Conservation (phyloP, 2,797 vertebrate genomes). For the Sebastes kiyomatsui region DNA sequence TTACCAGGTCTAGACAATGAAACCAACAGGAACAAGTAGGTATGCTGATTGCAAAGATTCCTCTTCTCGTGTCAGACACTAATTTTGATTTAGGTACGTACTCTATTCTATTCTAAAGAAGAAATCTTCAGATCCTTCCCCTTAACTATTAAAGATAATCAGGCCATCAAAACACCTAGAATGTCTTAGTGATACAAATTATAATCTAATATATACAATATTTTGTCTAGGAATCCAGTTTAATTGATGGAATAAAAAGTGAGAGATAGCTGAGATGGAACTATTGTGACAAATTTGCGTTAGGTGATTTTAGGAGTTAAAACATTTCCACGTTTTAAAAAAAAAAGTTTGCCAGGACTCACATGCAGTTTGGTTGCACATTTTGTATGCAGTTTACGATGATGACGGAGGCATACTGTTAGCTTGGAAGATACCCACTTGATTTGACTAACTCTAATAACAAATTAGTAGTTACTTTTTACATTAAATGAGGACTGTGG, state of each 20-base stretch:
- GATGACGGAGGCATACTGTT: neutral
- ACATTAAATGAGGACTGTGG: neutral
- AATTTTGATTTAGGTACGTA: neutral
- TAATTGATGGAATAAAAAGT: neutral
- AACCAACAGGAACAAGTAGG: slow-evolving; percentile 10
- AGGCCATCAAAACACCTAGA: neutral
- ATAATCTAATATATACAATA: neutral
- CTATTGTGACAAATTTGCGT: neutral
- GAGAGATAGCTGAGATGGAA: neutral
- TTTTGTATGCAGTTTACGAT: neutral
- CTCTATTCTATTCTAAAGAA: neutral
- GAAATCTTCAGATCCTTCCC: neutral
- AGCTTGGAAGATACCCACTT: neutral
- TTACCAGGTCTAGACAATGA: slow-evolving; percentile 55
- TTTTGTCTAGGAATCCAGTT: neutral
- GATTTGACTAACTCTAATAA: neutral
- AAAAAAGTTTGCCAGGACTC: neutral
- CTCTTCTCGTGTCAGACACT: slow-evolving; percentile 10
- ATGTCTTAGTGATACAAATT: neutral
- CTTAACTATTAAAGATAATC: neutral
- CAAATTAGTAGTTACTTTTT: neutral
- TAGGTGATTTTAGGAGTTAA: neutral
- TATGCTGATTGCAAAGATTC: slow-evolving; percentile 18
- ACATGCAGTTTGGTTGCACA: neutral
- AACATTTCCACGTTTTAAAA: neutral